Evolutionary conservation across 2,113 vertebrate genomes (phyloP).

Genomic region (Podarcis cretensis): DNA sequence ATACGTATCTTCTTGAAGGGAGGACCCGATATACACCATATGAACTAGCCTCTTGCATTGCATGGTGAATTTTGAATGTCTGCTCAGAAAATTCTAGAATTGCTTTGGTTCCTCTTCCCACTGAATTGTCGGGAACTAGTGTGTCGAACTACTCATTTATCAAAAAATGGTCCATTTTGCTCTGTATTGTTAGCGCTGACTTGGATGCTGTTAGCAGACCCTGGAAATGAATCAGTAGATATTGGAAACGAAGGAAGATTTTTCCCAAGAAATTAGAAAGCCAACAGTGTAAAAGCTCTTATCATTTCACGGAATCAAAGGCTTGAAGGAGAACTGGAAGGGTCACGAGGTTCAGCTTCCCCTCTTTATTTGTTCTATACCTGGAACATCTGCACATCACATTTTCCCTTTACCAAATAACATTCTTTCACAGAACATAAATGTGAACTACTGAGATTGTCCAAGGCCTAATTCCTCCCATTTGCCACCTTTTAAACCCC

Average conservation of each 20-base stretch:
- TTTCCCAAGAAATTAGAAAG: constrained; percentile 10
- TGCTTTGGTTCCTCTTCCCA: background rate
- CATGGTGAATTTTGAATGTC: background rate
- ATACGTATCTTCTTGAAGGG: too few species aligned
- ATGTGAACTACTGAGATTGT: background rate
- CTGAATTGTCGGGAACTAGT: background rate
- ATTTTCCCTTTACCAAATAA: background rate
- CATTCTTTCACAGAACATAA: constrained; percentile 13
- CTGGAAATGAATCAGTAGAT: background rate
- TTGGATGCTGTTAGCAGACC: constrained; percentile 10
- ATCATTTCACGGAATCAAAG: background rate
- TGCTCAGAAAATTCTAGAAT: background rate
- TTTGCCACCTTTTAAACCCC: background rate
- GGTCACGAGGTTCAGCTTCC: background rate
- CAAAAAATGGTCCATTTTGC: background rate
- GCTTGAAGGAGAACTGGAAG: background rate
- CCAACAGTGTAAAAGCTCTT: background rate
- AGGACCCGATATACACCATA: background rate
- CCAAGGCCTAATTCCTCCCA: background rate
- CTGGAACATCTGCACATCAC: background rate
- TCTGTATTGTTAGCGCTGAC: background rate
- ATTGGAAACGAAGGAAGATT: constrained; percentile 13
- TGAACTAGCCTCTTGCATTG: background rate
- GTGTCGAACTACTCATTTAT: constrained; percentile 5
- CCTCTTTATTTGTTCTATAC: background rate